Percentiles rank a stretch among this genome's conserved stretches.
These are phyloP conservation scores for Epinephelus awoara DNA, from an alignment of 2,797 vertebrate species.

Conservation along the genomic window DNA sequence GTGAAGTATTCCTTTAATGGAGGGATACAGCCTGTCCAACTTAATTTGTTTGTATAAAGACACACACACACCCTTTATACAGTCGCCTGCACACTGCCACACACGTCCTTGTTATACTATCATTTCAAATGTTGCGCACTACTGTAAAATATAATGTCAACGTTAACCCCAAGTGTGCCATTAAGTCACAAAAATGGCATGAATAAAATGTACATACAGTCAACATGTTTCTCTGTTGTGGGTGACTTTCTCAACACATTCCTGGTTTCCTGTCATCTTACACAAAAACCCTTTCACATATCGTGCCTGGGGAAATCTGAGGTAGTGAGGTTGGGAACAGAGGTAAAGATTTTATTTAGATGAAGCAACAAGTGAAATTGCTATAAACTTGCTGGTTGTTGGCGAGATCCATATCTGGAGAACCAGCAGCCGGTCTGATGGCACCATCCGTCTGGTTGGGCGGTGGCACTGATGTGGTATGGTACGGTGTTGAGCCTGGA, in stretches of 20 bases:
- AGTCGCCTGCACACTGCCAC: background rate
- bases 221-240: background rate
- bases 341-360: constrained; percentile 43
- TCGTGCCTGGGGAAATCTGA: background rate
- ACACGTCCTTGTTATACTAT: background rate
- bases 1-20: background rate
- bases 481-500: constrained; percentile 41
- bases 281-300: background rate
- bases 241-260: background rate
- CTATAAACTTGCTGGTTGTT: constrained; percentile 4
- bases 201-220: constrained; percentile 51
- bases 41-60: constrained; percentile 6
- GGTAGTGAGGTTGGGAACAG: background rate
- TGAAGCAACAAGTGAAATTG: background rate
- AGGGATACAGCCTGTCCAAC: background rate
- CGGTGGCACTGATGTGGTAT: constrained; percentile 2
- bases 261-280: background rate
- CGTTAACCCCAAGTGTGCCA: background rate
- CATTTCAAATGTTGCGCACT: constrained; percentile 35
- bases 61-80: background rate
- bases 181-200: constrained; percentile 22
- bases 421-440: constrained; percentile 53
- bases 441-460: constrained; percentile 49
- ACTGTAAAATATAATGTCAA: constrained; percentile 49
- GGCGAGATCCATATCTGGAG: constrained; percentile 11